Evolutionary conservation across 2,797 vertebrate genomes (phyloP).

Genomic region (Xiphophorus birchmanni): DNA sequence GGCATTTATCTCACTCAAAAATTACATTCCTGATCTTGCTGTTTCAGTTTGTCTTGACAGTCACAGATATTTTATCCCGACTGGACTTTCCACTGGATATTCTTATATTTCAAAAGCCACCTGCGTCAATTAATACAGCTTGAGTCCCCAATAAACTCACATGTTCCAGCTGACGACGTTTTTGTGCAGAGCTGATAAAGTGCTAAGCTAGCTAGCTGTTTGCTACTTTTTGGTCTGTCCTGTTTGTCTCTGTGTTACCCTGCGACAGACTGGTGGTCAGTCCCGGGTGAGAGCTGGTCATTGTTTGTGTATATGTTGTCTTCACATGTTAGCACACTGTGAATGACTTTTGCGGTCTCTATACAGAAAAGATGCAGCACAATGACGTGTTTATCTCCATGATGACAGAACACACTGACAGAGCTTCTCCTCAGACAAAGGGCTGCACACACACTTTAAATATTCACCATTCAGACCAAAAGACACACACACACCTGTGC

Average conservation of each 20-base stretch:
- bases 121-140: not conserved
- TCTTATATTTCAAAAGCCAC: not conserved
- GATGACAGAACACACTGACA: slow-evolving; percentile 66
- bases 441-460: slow-evolving; percentile 68
- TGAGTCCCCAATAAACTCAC: not conserved
- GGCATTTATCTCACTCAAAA: not conserved
- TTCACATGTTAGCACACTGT: slow-evolving; percentile 6
- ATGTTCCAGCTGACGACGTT: not conserved
- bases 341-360: slow-evolving; percentile 47
- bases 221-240: not conserved
- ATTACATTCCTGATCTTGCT: not conserved
- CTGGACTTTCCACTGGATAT: not conserved
- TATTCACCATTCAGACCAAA: slow-evolving; percentile 63
- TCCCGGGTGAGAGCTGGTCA: not conserved
- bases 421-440: slow-evolving; percentile 63
- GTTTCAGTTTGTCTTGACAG: slow-evolving; percentile 1
- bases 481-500: slow-evolving; percentile 20
- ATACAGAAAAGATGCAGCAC: slow-evolving; percentile 38
- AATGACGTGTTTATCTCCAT: slow-evolving; percentile 32
- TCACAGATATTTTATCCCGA: not conserved
- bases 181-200: not conserved
- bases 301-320: not conserved
- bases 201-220: not conserved
- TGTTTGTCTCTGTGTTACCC: not conserved
- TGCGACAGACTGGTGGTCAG: not conserved